These are phyloP conservation scores for Synodontis membranacea DNA, from an alignment of 2,113 vertebrate species.

Conservation along the genomic window DNA sequence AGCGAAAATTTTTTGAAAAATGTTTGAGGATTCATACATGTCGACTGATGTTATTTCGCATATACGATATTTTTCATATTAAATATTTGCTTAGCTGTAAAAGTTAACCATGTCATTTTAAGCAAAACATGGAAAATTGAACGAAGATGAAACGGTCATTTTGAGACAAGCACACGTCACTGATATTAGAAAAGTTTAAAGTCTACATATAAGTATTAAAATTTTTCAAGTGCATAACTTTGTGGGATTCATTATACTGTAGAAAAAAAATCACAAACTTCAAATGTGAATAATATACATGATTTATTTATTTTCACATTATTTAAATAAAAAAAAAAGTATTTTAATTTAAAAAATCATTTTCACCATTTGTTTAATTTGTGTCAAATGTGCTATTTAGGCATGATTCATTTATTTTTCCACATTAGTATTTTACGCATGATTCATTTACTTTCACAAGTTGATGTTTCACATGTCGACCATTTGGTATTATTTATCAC, in stretches of 20 bases:
- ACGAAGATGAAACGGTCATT: background rate
- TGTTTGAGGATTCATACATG: background rate
- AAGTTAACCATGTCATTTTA: background rate
- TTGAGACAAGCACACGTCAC: background rate
- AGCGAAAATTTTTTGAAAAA: background rate
- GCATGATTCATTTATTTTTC: background rate
- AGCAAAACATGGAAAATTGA: background rate
- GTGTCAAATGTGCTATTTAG: background rate
- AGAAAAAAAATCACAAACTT: background rate
- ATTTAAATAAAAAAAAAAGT: too few relatives aligned
- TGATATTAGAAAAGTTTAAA: background rate
- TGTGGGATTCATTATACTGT: background rate
- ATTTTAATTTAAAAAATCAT: background rate
- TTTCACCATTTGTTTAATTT: background rate
- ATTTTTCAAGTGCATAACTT: background rate
- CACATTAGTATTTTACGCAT: background rate
- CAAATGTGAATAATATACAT: background rate
- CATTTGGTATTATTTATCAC: constrained; percentile 26
- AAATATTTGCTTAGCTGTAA: background rate
- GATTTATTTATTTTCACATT: background rate
- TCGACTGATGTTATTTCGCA: background rate
- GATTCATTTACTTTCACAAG: constrained; percentile 23
- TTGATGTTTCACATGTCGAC: constrained; percentile 2
- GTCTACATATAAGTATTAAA: background rate
- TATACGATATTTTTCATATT: background rate